Evolutionary conservation across 53 echinoderm and acorn worm species (phyloP).

Genomic region (Patiria pectinifera): DNA sequence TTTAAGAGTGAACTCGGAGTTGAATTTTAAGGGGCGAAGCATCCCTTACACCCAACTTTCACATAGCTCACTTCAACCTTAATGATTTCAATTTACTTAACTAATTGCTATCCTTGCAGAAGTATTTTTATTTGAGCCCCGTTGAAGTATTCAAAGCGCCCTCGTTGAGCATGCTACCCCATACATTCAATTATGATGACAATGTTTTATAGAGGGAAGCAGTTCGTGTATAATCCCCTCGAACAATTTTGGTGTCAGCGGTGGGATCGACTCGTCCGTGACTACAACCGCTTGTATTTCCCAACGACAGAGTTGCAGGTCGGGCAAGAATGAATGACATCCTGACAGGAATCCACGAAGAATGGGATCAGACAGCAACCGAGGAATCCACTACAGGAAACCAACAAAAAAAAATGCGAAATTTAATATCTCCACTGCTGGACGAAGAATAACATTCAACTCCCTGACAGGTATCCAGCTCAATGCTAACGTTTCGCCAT

Average conservation of each 20-base stretch:
- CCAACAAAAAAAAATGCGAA: neutral
- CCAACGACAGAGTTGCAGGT: slow-evolving; percentile 60
- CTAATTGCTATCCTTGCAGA: too few relatives aligned
- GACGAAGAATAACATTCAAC: too few relatives aligned
- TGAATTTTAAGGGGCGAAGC: too few relatives aligned
- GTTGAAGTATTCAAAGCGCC: too few relatives aligned
- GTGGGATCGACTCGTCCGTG: neutral
- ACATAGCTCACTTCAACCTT: too few relatives aligned
- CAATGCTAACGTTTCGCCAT: too few relatives aligned
- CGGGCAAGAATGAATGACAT: slow-evolving; percentile 70
- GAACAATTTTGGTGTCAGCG: neutral
- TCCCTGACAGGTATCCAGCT: too few relatives aligned
- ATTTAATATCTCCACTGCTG: neutral
- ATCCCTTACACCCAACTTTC: too few relatives aligned
- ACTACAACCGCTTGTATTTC: slow-evolving; percentile 21
- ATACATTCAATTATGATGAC: neutral
- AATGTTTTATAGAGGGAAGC: neutral
- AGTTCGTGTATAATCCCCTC: neutral
- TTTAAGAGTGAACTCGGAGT: too few relatives aligned
- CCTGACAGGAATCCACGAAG: slow-evolving; percentile 65
- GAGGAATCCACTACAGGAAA: slow-evolving; percentile 49
- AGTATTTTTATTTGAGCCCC: too few relatives aligned
- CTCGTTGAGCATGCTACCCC: too few relatives aligned
- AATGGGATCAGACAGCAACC: slow-evolving; percentile 78
- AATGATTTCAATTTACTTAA: too few relatives aligned